phyloP scores from a whole-genome alignment of 2,113 vertebrate genomes.

The Promerops cafer region DNA sequence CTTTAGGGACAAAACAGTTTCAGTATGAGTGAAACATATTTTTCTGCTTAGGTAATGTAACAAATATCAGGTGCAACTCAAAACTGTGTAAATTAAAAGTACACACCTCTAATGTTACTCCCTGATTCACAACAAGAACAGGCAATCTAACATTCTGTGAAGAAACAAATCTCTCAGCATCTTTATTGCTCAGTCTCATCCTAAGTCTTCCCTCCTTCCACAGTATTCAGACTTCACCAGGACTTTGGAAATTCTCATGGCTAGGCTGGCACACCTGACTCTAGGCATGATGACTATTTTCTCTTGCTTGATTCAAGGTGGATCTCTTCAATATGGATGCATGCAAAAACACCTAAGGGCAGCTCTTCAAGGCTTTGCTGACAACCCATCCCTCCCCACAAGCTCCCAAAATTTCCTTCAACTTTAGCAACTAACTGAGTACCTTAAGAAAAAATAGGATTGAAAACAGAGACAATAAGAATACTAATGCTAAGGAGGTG shows the following conservation, averaged over 20 bases:
- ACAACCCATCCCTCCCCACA: fast-evolving
- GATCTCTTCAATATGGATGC: not conserved
- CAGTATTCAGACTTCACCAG: not conserved
- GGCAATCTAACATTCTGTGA: not conserved
- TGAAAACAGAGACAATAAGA: not conserved
- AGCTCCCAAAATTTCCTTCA: not conserved
- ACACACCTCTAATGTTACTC: not conserved
- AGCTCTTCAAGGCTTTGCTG: not conserved
- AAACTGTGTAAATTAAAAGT: not conserved
- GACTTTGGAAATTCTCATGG: not conserved
- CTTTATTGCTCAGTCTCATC: not conserved
- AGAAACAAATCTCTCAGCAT: not conserved
- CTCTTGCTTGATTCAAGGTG: not conserved
- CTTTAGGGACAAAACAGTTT: conserved; percentile 67
- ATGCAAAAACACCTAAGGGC: not conserved
- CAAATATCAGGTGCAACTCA: not conserved
- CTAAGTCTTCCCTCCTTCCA: not conserved
- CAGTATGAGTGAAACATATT: not conserved
- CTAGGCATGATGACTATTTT: not conserved
- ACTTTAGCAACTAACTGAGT: not conserved
- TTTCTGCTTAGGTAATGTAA: not conserved
- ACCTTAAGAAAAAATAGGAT: not conserved
- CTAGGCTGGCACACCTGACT: not conserved
- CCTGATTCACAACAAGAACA: not conserved
- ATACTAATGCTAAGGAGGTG: not conserved